phyloP scores from a whole-genome alignment of 2,797 vertebrate genomes.

The Labroides dimidiatus region DNA sequence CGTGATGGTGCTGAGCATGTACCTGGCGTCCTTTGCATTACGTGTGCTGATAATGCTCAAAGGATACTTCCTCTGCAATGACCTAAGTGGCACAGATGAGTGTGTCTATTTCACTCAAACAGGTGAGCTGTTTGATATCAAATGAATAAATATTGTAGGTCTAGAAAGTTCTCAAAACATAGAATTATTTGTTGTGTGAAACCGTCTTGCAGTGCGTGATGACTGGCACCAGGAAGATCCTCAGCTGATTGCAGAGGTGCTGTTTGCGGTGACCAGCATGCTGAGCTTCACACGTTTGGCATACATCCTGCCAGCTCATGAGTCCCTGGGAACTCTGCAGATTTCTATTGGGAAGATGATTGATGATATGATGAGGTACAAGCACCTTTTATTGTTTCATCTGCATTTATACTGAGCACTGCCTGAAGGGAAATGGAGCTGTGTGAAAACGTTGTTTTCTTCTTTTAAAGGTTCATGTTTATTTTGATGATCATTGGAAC shows the following conservation, averaged over 20 bases:
- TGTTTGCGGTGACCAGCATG: conserved; percentile 95
- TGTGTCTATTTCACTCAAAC: conserved; percentile 88
- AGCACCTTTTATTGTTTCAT: not conserved
- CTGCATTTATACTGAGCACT: not conserved
- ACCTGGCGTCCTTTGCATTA: conserved; percentile 88
- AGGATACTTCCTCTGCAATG: conserved; percentile 83
- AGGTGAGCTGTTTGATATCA: conserved; percentile 72
- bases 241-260: conserved; percentile 90
- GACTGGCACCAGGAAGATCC: conserved; percentile 90
- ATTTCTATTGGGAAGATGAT: conserved; percentile 96
- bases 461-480: conserved; percentile 89
- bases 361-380: conserved; percentile 92
- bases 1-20: conserved; percentile 92
- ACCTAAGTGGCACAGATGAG: conserved; percentile 50
- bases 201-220: conserved; percentile 71
- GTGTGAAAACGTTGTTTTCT: not conserved
- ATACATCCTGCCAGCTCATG: conserved; percentile 92
- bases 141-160: not conserved
- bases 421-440: not conserved
- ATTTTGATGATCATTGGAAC: conserved; percentile 95
- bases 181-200: not conserved
- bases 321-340: conserved; percentile 92
- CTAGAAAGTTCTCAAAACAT: not conserved
- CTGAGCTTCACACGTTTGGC: conserved; percentile 92
- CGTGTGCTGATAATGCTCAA: conserved; percentile 88